Evolutionary conservation across 2,113 vertebrate species (phyloP), one percentile per base, ranked within the genome.

Genomic region (Rhegmatorhina hoffmannsi): DNA sequence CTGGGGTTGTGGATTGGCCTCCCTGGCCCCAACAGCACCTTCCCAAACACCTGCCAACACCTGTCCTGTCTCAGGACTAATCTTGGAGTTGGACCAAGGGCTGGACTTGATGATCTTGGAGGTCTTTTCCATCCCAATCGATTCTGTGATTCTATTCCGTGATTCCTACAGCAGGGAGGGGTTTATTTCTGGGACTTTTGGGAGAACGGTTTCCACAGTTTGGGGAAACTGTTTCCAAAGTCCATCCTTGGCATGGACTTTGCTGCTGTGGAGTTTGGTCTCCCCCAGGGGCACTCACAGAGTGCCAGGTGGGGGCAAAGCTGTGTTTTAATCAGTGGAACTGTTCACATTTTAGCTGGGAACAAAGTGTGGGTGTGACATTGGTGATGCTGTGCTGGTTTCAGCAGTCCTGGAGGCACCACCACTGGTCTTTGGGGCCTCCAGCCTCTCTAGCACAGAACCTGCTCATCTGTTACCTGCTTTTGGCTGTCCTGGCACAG

Each of bases 1-100:
- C 50, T 5, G 68, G 20, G 8, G 5, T 2, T 19, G 28, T 17
- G 5, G 0, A 0, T 8, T 29, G n/a, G 19, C 16, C 44, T 56
- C 59, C 8, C n/a, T 6, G 3, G 5, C 1, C 28, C 26, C 7
- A 0, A 31, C 10, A 7, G 33, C 49, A n/a, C 24, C 77, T n/a
- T 33, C 64, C 46, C 13, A 0, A 87, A 7, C 31, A 17, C 0
- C 59, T 19, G 26, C 33, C 33, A 7, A 2, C 33, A 6, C 24
- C 14, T 36, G 7, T 13, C 13, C 14, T 16, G 16, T 46, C 5
- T 2, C 40, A 28, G 72, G 62, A 4, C 3, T 12, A 3, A 3
- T 3, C 4, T 50, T 43, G 40, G 40, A 43, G 40, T 43, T 43
- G 40, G 40, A 43, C 40, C 40, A 43, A 43, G 40, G 40, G 40